Conservation (phyloP, 2,888 invertebrate genomes). For the Melinaea marsaeus region DNA sequence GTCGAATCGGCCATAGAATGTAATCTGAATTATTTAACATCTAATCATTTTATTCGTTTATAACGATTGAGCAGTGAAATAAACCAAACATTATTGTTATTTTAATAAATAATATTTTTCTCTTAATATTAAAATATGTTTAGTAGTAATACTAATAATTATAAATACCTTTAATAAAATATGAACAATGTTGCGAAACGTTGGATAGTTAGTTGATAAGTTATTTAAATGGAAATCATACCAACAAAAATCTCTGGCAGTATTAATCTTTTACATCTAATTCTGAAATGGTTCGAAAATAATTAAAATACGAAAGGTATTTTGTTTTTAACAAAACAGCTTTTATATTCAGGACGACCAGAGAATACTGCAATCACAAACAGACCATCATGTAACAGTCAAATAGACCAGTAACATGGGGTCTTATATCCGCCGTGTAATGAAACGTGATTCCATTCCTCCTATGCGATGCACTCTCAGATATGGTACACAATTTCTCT, state of each 20-base stretch:
- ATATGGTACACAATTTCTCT: slow-evolving; percentile 30
- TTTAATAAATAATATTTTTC: too few species aligned
- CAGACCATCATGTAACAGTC: slow-evolving; percentile 55
- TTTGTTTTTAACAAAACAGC: slow-evolving; percentile 25
- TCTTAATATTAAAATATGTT: too few species aligned
- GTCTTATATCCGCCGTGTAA: slow-evolving; percentile 41
- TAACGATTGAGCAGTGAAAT: too few species aligned
- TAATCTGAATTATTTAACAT: too few species aligned
- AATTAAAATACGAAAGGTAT: slow-evolving; percentile 12
- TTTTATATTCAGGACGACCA: slow-evolving; percentile 44
- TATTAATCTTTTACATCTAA: slow-evolving; percentile 3
- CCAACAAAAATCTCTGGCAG: neutral
- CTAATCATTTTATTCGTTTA: too few species aligned
- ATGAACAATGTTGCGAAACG: neutral
- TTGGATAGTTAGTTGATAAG: neutral
- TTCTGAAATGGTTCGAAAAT: neutral
- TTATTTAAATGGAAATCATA: slow-evolving; percentile 4
- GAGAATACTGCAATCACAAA: slow-evolving; percentile 56
- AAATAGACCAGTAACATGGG: slow-evolving; percentile 42
- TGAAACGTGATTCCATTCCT: slow-evolving; percentile 37
- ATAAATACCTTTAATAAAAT: too few species aligned
- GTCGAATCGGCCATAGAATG: too few species aligned
- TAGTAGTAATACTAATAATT: too few species aligned
- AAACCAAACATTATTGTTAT: too few species aligned
- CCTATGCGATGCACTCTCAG: slow-evolving; percentile 26